Evolutionary conservation across 1,140 invertebrate genomes (phyloP).

Genomic region (Drosophila lacertosa): DNA sequence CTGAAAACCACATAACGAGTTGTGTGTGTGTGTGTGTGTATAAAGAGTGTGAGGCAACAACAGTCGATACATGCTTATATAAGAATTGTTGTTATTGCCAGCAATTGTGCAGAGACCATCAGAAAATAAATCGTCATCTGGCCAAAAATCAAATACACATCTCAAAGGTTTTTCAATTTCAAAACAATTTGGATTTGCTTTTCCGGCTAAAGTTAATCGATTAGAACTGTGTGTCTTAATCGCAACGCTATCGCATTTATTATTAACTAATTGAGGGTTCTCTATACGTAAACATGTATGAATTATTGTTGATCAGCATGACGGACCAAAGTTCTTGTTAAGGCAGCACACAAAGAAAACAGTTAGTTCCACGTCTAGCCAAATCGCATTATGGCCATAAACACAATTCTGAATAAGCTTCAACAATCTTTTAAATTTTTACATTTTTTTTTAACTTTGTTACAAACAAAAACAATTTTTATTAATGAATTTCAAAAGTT

Average conservation of each 20-base stretch:
- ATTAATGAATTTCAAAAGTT: too few relatives aligned
- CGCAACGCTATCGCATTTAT: slow-evolving; percentile 1
- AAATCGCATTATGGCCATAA: slow-evolving; percentile 7
- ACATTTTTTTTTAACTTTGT: too few relatives aligned
- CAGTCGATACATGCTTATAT: slow-evolving; percentile 17
- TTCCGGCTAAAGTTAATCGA: neutral
- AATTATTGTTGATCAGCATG: slow-evolving; percentile 13
- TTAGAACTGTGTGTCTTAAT: slow-evolving; percentile 7
- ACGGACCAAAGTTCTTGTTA: slow-evolving; percentile 3
- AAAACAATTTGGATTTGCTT: too few relatives aligned
- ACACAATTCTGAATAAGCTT: slow-evolving; percentile 9
- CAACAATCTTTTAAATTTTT: too few relatives aligned
- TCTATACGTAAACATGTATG: neutral
- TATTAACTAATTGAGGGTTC: neutral
- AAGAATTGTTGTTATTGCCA: slow-evolving; percentile 44
- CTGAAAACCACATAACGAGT: slow-evolving; percentile 35
- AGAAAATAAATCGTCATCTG: slow-evolving; percentile 5
- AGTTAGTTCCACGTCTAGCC: neutral
- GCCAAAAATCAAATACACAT: slow-evolving; percentile 1
- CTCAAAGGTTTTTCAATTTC: slow-evolving; percentile 14
- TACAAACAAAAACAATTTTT: neutral
- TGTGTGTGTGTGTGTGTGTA: slow-evolving; percentile 21
- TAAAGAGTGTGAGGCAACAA: slow-evolving; percentile 12
- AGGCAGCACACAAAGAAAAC: neutral
- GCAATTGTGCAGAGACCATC: slow-evolving; percentile 30